These are phyloP conservation scores for Eudyptes chrysolophus DNA, from an alignment of 2,113 vertebrate genomes.

Conservation along the genomic window DNA sequence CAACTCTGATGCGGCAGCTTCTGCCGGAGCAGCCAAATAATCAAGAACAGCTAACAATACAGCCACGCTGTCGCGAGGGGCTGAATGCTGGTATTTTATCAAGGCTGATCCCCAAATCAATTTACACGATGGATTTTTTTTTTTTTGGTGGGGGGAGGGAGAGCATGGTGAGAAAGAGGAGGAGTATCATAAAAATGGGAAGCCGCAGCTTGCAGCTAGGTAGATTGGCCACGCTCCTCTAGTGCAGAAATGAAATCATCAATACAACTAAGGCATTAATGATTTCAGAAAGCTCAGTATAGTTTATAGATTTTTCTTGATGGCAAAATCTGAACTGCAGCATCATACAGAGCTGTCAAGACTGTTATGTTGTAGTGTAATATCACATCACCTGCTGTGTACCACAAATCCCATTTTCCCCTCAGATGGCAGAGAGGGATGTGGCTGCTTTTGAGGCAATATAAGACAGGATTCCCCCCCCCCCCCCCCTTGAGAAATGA, in stretches of 20 bases:
- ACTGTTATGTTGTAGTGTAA: fast-evolving
- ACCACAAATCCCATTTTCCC: background rate
- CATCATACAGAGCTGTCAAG: background rate
- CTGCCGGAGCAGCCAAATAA: constrained; percentile 28
- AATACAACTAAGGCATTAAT: background rate
- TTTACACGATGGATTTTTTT: background rate
- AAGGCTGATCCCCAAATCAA: constrained; percentile 59
- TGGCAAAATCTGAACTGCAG: background rate
- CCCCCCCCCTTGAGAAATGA: background rate
- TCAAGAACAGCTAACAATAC: constrained; percentile 14
- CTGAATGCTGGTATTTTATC: constrained; percentile 39
- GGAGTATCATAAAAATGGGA: background rate
- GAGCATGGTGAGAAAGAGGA: background rate
- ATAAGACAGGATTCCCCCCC: background rate
- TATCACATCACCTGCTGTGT: background rate
- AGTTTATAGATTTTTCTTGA: background rate
- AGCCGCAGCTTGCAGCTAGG: background rate
- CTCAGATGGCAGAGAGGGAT: background rate
- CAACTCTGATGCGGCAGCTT: constrained; percentile 2
- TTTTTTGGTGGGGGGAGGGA: background rate
- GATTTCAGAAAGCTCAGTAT: background rate
- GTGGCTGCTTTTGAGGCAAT: background rate
- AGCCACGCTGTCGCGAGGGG: background rate
- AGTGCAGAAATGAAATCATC: background rate
- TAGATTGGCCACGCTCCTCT: background rate